Evolutionary conservation across 2,113 vertebrate species (phyloP).

Genomic region (Percopsis transmontana): DNA sequence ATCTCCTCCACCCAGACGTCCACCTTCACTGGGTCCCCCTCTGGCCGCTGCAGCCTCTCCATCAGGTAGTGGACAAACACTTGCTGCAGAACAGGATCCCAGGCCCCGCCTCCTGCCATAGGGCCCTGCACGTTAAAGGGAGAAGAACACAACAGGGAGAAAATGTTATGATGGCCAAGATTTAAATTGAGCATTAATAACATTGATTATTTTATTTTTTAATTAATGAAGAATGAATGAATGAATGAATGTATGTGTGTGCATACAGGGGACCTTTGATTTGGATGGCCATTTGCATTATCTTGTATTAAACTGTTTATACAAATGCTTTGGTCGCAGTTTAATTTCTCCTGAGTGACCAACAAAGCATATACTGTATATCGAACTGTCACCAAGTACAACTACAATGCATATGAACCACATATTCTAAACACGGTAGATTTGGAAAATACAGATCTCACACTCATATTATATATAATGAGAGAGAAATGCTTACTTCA

Average conservation of each 20-base stretch:
- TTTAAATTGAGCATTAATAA: background rate
- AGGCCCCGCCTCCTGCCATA: background rate
- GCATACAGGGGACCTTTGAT: no score
- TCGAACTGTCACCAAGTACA: no score
- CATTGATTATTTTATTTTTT: background rate
- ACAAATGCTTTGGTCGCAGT: no score
- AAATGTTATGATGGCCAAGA: background rate
- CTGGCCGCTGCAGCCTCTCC: conserved; percentile 64
- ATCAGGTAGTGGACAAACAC: conserved; percentile 82
- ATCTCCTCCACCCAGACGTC: conserved; percentile 74
- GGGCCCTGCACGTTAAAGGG: conserved; percentile 65
- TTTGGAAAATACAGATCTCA: background rate
- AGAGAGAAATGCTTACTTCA: background rate
- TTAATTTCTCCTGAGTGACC: no score
- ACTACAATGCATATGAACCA: no score
- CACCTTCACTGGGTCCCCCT: conserved; percentile 45
- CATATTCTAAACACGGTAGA: no score
- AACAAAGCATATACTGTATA: no score
- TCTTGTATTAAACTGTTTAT: no score
- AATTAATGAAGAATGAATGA: no score
- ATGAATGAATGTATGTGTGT: no score
- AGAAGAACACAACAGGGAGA: background rate
- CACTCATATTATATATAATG: background rate
- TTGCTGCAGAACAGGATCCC: conserved; percentile 74
- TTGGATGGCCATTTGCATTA: no score